Evolutionary conservation across 1,140 invertebrate species (phyloP), one percentile per base, ranked within the genome.

Genomic region (Diachasmimorpha longicaudata): DNA sequence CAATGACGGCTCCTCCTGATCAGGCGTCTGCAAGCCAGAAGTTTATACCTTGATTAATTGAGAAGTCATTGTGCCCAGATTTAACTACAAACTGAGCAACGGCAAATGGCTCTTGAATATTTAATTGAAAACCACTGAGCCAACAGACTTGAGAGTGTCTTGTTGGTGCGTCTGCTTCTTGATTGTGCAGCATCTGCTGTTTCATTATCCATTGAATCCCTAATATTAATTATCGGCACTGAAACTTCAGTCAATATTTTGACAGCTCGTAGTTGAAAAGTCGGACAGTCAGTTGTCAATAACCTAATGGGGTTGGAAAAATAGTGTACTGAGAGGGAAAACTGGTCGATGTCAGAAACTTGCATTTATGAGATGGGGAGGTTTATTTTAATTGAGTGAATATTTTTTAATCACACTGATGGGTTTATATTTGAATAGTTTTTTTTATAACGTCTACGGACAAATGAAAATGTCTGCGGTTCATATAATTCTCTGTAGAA

Each of bases 11-110:
- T 72, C 77, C 25, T 78, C 77, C 44, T 75, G 77, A n/a, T 81
- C 76, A 9, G 80, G 78, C 39, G 80, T 79, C 83, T 84, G 52
- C 8, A 82, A 82, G 13, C 16, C 13, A 72, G 63, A 42, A 71
- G 58, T 52, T 23, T 55, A 69, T 39, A 21, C 48, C 13, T 48
- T 70, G 19, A 55, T 21, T 11, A 70, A 52, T 37, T 9, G 37
- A 23, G 48, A 39, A 66, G 14, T 19, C 19, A 25, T 42, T 66
- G 52, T 44, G 39, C 48, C 23, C 19, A 48, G 13, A 48, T 70
- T 70, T 70, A n/a, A 70, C 11, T 23, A 21, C 19, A 23, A 44
- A 11, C 25, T 23, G 14, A 70, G 42, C 9, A 46, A 46, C 14
- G 37, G 37, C 19, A 42, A 69, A 21, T 69, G 39, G 67, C 36